Conservation (phyloP, 2,888 invertebrate species). For the Homarus gammarus region DNA sequence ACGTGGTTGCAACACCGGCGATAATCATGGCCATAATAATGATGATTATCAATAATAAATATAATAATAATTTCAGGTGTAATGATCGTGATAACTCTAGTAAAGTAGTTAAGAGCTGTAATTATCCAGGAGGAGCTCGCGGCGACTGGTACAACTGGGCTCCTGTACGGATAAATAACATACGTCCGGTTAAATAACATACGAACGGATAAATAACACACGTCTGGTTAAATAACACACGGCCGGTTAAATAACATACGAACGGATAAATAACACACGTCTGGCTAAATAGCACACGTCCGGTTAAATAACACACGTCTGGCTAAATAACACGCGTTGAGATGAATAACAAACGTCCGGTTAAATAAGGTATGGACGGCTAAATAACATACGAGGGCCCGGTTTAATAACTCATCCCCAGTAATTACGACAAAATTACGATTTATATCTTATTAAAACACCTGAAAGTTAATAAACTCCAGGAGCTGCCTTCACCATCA, state of each 20-base stretch:
- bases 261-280: no score
- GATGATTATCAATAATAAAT: slow-evolving; percentile 49
- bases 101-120: slow-evolving; percentile 10
- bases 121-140: slow-evolving; percentile 23
- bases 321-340: no score
- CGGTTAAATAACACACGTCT: no score
- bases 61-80: slow-evolving; percentile 14
- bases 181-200: no score
- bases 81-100: slow-evolving; percentile 21
- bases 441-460: background rate
- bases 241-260: no score
- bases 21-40: slow-evolving; percentile 8
- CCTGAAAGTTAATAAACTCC: background rate
- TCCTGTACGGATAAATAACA: no score
- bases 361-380: no score
- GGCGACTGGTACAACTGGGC: background rate
- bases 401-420: background rate
- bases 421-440: background rate
- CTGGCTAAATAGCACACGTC: no score
- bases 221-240: no score
- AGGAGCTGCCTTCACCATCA: background rate
- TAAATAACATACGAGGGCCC: background rate
- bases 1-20: background rate
- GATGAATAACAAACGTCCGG: no score
- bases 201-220: no score